These are phyloP conservation scores for Dicrostonyx torquatus DNA, from an alignment of 2,797 vertebrate species.

Conservation along the genomic window DNA sequence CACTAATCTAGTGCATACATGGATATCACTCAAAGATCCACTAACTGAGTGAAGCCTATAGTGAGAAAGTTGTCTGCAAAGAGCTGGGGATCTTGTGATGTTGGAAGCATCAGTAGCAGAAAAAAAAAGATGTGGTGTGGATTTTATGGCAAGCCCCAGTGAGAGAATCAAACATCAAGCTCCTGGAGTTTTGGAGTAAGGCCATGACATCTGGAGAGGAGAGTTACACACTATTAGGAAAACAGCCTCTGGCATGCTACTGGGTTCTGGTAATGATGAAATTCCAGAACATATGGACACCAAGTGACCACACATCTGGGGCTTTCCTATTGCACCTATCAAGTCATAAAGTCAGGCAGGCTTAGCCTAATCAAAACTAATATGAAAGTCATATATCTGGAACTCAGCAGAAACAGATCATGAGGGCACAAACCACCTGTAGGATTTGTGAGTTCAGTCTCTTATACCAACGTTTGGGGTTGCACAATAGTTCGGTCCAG, in stretches of 20 bases:
- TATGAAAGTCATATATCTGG: neutral
- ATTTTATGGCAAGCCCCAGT: constrained; percentile 39
- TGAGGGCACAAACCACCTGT: neutral
- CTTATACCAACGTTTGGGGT: neutral
- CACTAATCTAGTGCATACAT: neutral
- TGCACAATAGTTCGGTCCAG: neutral
- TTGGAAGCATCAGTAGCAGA: neutral
- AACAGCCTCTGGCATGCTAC: constrained; percentile 58
- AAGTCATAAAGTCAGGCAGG: constrained; percentile 35
- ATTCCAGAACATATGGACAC: constrained; percentile 60
- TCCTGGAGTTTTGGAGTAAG: constrained; percentile 61
- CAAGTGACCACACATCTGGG: constrained; percentile 38
- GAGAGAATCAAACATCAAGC: constrained; percentile 55
- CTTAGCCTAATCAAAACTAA: neutral
- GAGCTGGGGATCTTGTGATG: neutral
- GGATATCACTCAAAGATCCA: neutral
- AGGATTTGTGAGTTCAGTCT: neutral
- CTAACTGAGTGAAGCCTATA: neutral
- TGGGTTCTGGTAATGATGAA: constrained; percentile 12
- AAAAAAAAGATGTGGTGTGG: constrained; percentile 11
- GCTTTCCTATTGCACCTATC: neutral
- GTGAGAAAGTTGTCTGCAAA: neutral
- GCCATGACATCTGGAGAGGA: constrained; percentile 69
- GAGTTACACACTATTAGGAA: constrained; percentile 54
- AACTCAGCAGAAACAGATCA: neutral